These are phyloP conservation scores for Xanthia icteritia DNA, from an alignment of 2,888 invertebrate species.

Conservation along the genomic window DNA sequence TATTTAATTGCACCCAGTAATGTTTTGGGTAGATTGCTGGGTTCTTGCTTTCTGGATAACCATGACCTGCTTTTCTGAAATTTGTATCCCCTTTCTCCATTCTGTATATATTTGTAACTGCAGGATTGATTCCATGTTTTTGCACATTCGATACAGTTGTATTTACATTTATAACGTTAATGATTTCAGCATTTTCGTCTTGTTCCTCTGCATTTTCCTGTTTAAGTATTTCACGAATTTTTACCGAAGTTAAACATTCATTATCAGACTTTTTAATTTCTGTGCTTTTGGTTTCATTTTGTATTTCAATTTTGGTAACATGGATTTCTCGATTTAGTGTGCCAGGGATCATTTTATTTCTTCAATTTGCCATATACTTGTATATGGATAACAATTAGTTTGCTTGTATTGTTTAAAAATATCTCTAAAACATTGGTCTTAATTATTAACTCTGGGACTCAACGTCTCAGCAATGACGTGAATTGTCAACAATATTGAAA, in stretches of 20 bases:
- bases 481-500: not conserved
- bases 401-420: conserved; percentile 4
- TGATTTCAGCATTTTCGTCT: not conserved
- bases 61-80: not conserved
- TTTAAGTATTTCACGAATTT: not conserved
- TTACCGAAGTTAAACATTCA: conserved; percentile 4
- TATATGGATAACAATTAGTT: not conserved
- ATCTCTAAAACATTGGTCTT: not conserved
- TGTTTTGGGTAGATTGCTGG: not conserved
- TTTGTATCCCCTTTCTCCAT: not conserved
- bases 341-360: conserved; percentile 25
- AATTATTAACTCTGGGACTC: not conserved
- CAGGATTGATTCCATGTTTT: not conserved
- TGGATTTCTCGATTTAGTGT: conserved; percentile 11
- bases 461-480: not conserved
- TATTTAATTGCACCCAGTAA: conserved; percentile 34
- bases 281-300: conserved; percentile 39
- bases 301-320: not conserved
- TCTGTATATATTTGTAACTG: not conserved
- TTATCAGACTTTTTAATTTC: conserved; percentile 13
- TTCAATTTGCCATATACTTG: not conserved
- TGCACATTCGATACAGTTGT: not conserved
- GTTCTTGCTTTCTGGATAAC: not conserved
- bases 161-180: not conserved
- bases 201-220: not conserved